Evolutionary conservation across 1,140 invertebrate genomes (phyloP).

Genomic region (Zaprionus ornatus): DNA sequence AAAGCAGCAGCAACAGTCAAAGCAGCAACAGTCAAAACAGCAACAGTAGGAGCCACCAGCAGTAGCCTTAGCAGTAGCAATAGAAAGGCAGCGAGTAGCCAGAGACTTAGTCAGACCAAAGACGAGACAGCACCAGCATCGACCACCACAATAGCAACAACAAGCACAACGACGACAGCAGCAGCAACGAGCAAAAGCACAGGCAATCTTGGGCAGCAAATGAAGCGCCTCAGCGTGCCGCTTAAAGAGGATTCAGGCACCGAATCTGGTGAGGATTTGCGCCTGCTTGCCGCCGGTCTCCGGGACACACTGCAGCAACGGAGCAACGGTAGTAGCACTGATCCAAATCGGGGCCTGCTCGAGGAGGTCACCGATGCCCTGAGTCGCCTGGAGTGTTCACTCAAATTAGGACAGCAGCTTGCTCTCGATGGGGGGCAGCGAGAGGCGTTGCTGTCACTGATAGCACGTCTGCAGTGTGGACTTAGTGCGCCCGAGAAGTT

Average conservation of each 20-base stretch:
- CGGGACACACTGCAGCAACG: constrained; percentile 75
- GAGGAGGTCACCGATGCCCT: constrained; percentile 92
- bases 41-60: constrained; percentile 32
- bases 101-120: constrained; percentile 35
- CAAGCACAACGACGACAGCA: constrained; percentile 7
- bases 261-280: constrained; percentile 88
- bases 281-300: constrained; percentile 80
- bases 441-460: constrained; percentile 88
- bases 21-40: constrained; percentile 30
- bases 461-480: constrained; percentile 90
- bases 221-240: constrained; percentile 71
- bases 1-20: constrained; percentile 22
- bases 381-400: constrained; percentile 88
- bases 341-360: constrained; percentile 85
- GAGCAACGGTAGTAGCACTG: constrained; percentile 52
- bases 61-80: constrained; percentile 56
- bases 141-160: constrained; percentile 11
- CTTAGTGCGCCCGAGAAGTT: constrained; percentile 85
- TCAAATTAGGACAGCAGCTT: constrained; percentile 86
- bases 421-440: constrained; percentile 85
- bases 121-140: constrained; percentile 21
- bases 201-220: constrained; percentile 10
- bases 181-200: not conserved
- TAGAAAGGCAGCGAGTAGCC: constrained; percentile 38
- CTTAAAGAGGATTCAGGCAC: constrained; percentile 87